phyloP scores from a whole-genome alignment of 2,113 vertebrate species.

The Eublepharis macularius region DNA sequence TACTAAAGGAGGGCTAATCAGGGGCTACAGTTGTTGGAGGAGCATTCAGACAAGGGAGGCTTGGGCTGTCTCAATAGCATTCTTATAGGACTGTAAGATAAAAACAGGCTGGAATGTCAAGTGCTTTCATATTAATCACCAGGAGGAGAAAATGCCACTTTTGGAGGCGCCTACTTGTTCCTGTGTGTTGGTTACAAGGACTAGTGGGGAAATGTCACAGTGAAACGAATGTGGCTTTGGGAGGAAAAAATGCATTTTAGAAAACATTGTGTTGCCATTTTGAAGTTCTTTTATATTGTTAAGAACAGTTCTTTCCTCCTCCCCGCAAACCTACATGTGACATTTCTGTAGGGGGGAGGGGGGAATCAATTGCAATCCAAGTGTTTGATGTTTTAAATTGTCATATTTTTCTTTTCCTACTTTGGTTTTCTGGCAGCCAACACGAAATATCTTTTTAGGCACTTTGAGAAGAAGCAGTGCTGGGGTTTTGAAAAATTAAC shows the following conservation, averaged over 20 bases:
- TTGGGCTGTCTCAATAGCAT: neutral
- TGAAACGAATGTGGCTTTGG: neutral
- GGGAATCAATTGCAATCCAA: neutral
- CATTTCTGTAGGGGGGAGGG: neutral
- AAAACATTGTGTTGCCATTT: neutral
- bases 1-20: neutral
- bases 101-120: neutral
- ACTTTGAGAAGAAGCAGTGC: neutral
- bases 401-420: neutral
- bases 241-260: neutral
- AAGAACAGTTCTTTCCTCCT: neutral
- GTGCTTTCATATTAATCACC: neutral
- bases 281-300: neutral
- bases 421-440: neutral
- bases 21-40: neutral
- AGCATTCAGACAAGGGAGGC: neutral
- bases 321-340: neutral
- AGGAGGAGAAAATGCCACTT: neutral
- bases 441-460: neutral
- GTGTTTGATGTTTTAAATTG: neutral
- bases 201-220: neutral
- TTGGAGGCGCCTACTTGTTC: neutral
- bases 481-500: neutral
- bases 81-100: no score
- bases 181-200: neutral